These are phyloP conservation scores for Drosophila yakuba DNA, from an alignment of 1,140 invertebrate genomes.

Conservation along the genomic window DNA sequence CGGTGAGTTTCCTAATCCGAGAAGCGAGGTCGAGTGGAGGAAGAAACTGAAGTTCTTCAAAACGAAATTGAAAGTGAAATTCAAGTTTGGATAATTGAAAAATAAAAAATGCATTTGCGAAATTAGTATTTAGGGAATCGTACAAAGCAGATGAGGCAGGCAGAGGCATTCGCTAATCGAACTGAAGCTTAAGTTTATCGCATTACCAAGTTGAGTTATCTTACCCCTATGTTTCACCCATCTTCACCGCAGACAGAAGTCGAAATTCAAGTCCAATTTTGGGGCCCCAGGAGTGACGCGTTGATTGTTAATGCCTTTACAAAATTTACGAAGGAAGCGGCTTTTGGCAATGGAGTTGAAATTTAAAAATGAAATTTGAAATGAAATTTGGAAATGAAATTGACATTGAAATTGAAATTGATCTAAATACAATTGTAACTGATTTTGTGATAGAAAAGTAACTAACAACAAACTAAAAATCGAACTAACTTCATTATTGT, in stretches of 20 bases:
- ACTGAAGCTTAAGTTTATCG: conserved; percentile 47
- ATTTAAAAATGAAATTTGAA: conserved; percentile 45
- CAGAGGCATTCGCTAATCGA: conserved; percentile 46
- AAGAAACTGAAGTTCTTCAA: conserved; percentile 29
- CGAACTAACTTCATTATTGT: conserved; percentile 68
- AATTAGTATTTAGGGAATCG: conserved; percentile 57
- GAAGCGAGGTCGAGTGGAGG: conserved; percentile 25
- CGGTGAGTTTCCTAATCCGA: conserved; percentile 83
- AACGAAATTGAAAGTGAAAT: conserved; percentile 44
- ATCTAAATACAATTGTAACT: conserved; percentile 84
- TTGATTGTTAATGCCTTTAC: conserved; percentile 84
- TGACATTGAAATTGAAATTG: conserved; percentile 59
- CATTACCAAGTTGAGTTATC: conserved; percentile 37
- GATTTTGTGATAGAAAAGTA: conserved; percentile 82
- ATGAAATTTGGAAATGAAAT: conserved; percentile 41
- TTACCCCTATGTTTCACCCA: conserved; percentile 31
- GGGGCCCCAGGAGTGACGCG: conserved; percentile 53
- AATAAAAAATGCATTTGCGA: conserved; percentile 42
- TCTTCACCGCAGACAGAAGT: conserved; percentile 52
- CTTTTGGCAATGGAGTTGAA: conserved; percentile 63
- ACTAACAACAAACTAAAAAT: conserved; percentile 52
- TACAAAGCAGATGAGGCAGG: conserved; percentile 45
- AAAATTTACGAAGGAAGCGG: conserved; percentile 64
- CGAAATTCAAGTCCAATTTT: conserved; percentile 60
- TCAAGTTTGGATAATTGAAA: conserved; percentile 40